Evolutionary conservation across 2,113 vertebrate species (phyloP), one percentile per base, ranked within the genome.

Genomic region (Serinus canaria): DNA sequence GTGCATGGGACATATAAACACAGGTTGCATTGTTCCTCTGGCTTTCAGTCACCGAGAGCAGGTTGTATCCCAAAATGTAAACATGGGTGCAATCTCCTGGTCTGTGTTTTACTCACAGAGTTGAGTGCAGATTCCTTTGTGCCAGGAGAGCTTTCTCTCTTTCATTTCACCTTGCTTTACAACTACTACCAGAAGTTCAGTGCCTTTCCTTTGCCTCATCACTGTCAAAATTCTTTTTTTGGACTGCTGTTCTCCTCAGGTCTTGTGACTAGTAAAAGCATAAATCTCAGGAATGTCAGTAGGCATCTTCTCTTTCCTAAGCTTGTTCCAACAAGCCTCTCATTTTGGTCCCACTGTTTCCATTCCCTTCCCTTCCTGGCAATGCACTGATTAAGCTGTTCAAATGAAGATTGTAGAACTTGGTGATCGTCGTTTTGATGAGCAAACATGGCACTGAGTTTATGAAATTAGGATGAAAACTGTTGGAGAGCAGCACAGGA

Each of bases 391-490:
- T 18, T 73, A 37, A 64, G n/a, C 16, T 62, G 13, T 35, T 7
- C 11, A 31, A 19, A 10, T 7, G 24, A 56, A 80, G 10, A 4
- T 19, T 60, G 24, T n/a, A 77, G 41, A 44, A 66, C 6, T 33
- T 0, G 0, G 21, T 27, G 33, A 17, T 33, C 6, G 11, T 37
- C 0, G 0, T 58, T 89, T 62, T 72, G 25, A 20, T 47, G 41
- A 41, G 8, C 15, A 83, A 86, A 86, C 2, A 19, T 1, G 2
- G 14, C 33, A 33, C 7, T 8, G 10, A 68, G 18, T 76, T 92
- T 83, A 76, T 86, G 63, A 86, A 92, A 76, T 64, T 4, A 22
- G 21, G 59, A 76, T 46, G 20, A 89, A 64, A 76, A 17, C 30
- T 72, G 18, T 15, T 50, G 76, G 84, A 82, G 21, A 78, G 15